Evolutionary conservation across 2,797 vertebrate genomes (phyloP).

Genomic region (Acrocephalus scirpaceus): DNA sequence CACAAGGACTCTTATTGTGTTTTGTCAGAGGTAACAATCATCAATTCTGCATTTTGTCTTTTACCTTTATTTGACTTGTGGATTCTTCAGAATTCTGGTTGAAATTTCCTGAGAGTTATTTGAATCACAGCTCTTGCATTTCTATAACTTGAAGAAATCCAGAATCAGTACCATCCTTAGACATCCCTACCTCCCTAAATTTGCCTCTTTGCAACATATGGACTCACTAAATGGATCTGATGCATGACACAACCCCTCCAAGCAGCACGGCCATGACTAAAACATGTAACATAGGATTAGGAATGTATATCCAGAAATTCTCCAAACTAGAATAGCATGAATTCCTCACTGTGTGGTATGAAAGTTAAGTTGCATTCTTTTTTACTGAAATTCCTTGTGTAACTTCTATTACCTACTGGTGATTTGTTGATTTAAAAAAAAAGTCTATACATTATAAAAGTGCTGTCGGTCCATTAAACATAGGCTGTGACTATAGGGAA

Average conservation of each 20-base stretch:
- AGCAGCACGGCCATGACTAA: not conserved
- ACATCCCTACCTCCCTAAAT: not conserved
- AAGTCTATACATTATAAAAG: not conserved
- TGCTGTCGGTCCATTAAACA: not conserved
- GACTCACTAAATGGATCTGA: not conserved
- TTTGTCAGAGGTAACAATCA: not conserved
- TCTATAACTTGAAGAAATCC: not conserved
- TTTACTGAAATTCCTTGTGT: not conserved
- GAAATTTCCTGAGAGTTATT: not conserved
- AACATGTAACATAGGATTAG: not conserved
- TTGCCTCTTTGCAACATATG: not conserved
- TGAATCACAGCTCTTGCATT: not conserved
- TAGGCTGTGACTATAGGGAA: not conserved
- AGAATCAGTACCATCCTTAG: not conserved
- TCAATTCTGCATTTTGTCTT: not conserved
- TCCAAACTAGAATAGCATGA: not conserved
- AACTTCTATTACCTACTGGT: not conserved
- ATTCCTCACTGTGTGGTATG: not conserved
- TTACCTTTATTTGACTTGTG: not conserved
- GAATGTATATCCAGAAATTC: not conserved
- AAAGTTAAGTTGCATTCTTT: not conserved
- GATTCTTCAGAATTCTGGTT: not conserved
- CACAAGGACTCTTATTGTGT: not conserved
- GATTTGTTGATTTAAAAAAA: not conserved
- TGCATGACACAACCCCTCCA: not conserved